These are phyloP conservation scores for Microcaecilia unicolor DNA, from an alignment of 2,797 vertebrate species.

Conservation along the genomic window DNA sequence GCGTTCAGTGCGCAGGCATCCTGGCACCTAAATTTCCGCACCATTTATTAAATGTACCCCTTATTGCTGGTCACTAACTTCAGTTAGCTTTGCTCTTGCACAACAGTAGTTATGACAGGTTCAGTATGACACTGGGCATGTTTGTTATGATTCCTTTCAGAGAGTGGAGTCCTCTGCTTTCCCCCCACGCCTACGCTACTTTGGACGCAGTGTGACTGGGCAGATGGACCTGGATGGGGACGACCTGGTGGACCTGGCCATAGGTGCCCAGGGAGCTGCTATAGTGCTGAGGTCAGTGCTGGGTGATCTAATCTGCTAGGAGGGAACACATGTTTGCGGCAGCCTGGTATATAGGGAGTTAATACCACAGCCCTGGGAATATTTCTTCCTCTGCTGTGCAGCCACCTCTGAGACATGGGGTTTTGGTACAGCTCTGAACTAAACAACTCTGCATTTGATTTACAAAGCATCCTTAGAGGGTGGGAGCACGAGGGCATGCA, in stretches of 20 bases:
- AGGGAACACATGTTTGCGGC: fast-evolving
- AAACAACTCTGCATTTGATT: too few relatives aligned
- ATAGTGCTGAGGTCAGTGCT: slow-evolving; percentile 75
- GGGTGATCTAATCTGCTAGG: neutral
- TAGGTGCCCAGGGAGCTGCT: slow-evolving; percentile 79
- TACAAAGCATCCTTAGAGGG: too few relatives aligned
- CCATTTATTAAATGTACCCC: too few relatives aligned
- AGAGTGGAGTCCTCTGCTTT: slow-evolving; percentile 66
- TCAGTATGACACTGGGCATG: too few relatives aligned
- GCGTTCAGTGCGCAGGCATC: too few relatives aligned
- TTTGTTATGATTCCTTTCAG: too few relatives aligned
- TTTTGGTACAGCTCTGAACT: too few relatives aligned
- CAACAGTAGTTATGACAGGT: too few relatives aligned
- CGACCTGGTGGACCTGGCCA: slow-evolving; percentile 76
- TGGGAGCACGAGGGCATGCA: too few relatives aligned
- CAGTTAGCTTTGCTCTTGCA: too few relatives aligned
- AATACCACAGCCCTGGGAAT: neutral
- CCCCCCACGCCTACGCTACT: slow-evolving; percentile 68
- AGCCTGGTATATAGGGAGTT: neutral
- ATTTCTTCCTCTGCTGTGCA: neutral
- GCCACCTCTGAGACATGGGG: neutral
- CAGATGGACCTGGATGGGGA: slow-evolving; percentile 80
- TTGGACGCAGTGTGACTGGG: slow-evolving; percentile 80
- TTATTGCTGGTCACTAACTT: too few relatives aligned
- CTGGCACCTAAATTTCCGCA: too few relatives aligned